Evolutionary conservation across 2,113 vertebrate species (phyloP).

Genomic region (Pteropus alecto): DNA sequence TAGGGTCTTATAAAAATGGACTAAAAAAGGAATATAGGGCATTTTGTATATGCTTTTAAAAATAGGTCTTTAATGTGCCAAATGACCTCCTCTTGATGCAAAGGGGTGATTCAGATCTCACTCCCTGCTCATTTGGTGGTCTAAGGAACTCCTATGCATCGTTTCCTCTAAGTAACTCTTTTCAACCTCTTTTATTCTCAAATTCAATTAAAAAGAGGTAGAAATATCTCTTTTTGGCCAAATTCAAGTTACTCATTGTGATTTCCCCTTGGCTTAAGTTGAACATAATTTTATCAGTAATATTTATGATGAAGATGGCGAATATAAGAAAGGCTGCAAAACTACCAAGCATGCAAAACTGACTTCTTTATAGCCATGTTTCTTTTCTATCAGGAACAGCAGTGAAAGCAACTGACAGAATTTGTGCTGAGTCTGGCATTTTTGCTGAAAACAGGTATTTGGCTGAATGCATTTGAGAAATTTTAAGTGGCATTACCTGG

Average conservation of each 20-base stretch:
- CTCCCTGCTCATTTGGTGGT: neutral
- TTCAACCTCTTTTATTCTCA: neutral
- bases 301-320: neutral
- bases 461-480: slow-evolving; percentile 51
- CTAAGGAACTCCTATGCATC: neutral
- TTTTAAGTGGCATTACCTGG: slow-evolving; percentile 51
- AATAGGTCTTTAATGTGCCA: neutral
- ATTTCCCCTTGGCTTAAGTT: neutral
- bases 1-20: neutral
- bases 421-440: slow-evolving; percentile 68
- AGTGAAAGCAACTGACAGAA: slow-evolving; percentile 37
- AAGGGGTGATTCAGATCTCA: neutral
- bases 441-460: slow-evolving; percentile 70
- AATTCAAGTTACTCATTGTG: neutral
- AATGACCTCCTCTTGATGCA: neutral
- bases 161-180: neutral
- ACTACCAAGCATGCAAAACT: neutral
- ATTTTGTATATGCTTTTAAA: slow-evolving; percentile 6
- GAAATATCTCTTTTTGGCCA: neutral
- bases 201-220: slow-evolving; percentile 41
- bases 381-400: slow-evolving; percentile 1
- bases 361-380: neutral
- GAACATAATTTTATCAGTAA: slow-evolving; percentile 48
- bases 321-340: neutral
- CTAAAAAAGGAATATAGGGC: slow-evolving; percentile 2